Conservation (phyloP, 1,140 invertebrate species). For the Latrodectus geometricus region DNA sequence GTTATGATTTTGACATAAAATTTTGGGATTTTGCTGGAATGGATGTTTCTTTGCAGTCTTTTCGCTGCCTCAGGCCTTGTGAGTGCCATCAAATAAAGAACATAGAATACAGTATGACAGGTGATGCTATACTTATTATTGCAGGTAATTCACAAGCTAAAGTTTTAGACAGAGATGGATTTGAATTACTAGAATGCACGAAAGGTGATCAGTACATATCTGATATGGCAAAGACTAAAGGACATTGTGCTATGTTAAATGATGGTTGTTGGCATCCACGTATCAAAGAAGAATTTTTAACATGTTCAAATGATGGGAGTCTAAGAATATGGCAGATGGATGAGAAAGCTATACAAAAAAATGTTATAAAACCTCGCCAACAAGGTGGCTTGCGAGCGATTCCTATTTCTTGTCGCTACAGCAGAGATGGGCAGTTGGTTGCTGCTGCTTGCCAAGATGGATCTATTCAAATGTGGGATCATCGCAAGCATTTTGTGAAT, state of each 20-base stretch:
- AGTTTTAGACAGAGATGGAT: constrained; percentile 94
- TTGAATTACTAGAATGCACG: constrained; percentile 93
- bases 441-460: constrained; percentile 94
- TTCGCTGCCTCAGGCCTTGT: constrained; percentile 91
- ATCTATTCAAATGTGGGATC: constrained; percentile 98
- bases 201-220: constrained; percentile 95
- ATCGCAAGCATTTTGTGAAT: constrained; percentile 80
- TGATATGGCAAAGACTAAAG: constrained; percentile 94
- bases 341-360: constrained; percentile 81
- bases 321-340: constrained; percentile 88
- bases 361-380: constrained; percentile 89
- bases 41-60: constrained; percentile 90
- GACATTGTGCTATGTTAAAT: constrained; percentile 92
- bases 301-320: constrained; percentile 92
- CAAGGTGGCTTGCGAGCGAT: constrained; percentile 88
- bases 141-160: constrained; percentile 90
- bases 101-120: constrained; percentile 91
- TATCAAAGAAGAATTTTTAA: constrained; percentile 91
- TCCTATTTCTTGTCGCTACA: constrained; percentile 87
- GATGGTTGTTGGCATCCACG: constrained; percentile 94
- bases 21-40: constrained; percentile 99
- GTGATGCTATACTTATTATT: constrained; percentile 93
- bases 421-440: constrained; percentile 87
- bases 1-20: constrained; percentile 92
- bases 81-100: constrained; percentile 94